Evolutionary conservation across 2,888 invertebrate species (phyloP).

Genomic region (Timema cristinae): DNA sequence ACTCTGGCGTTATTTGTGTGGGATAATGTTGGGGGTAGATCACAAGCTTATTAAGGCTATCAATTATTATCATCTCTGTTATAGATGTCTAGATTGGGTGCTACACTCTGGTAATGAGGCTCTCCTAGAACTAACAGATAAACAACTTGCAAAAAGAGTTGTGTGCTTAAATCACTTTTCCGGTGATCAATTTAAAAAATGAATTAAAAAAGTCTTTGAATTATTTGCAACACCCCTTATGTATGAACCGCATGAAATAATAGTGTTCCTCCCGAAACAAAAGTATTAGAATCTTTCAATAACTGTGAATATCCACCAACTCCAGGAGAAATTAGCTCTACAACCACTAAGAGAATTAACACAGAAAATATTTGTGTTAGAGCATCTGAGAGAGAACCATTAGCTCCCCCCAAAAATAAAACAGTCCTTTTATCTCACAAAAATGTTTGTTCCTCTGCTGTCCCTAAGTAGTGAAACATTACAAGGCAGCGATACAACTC

Average conservation of each 20-base stretch:
- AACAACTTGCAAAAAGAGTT: not conserved
- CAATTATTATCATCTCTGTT: not conserved
- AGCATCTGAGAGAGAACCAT: too few relatives aligned
- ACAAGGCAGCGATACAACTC: not conserved
- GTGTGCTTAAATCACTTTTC: not conserved
- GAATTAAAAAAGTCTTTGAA: not conserved
- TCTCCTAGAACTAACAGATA: not conserved
- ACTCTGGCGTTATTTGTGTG: too few relatives aligned
- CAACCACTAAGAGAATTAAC: too few relatives aligned
- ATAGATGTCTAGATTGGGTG: not conserved
- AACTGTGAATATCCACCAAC: not conserved
- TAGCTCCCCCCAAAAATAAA: not conserved
- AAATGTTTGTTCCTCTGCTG: not conserved
- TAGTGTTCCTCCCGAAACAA: too few relatives aligned
- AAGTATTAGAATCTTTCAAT: too few relatives aligned
- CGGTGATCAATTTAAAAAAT: constrained; percentile 1
- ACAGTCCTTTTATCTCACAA: not conserved
- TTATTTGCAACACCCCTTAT: not conserved
- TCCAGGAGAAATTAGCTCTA: not conserved
- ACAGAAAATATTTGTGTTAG: too few relatives aligned
- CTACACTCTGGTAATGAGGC: not conserved
- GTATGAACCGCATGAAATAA: not conserved
- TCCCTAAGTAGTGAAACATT: not conserved
- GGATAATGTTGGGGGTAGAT: too few relatives aligned
- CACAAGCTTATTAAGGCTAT: too few relatives aligned